Base-by-base conservation (phyloP, 2,888 invertebrate genomes). In the Lissonota sp. region DNA sequence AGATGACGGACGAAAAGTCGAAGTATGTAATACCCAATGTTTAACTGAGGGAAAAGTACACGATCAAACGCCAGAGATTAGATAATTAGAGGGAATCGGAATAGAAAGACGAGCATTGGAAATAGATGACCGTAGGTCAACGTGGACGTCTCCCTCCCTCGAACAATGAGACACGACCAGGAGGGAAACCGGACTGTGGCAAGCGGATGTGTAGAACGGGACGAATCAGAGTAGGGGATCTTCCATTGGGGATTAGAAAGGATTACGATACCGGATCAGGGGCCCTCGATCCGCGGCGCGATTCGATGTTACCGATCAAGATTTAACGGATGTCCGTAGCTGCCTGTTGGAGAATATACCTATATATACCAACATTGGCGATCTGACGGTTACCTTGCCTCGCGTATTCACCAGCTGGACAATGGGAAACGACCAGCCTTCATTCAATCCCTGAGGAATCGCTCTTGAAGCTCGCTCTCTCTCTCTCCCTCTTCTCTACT, bases 201-300 rank as follows among this genome's bases (percentile, higher is more conserved):
- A 14, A 12, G 7, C 14, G 53, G 14, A 2, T 44, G 6, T 37
- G 63, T 62, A 53, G 64, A 39, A 42, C 42, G 60, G 51, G 63
- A 71, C 60, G 49, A n/a, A n/a, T 49, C 49, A 6, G 58, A 39
- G 42, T 42, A 74, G 66, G 63, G 87, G 79, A 84, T 86, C 79
- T 84, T 83, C 83, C 42, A 51, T 55, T n/a, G 73, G 82, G 87
- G 88, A 89, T 88, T 87, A 86, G 87, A 83, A 87, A 86, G 88
- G 89, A 88, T 90, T 90, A 89, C 86, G 84, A 82, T 60, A 80
- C 46, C 67, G 88, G 87, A 88, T 89, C 89, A 88, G 86, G 67
- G 82, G 85, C 84, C 84, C 87, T 85, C 87, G 83, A 88, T 87
- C 86, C 85, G 57, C 70, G 82, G 83, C 84, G 84, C 84, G 84